Base-by-base conservation (phyloP, 1,140 invertebrate genomes). In the Drosophila murphyi region DNA sequence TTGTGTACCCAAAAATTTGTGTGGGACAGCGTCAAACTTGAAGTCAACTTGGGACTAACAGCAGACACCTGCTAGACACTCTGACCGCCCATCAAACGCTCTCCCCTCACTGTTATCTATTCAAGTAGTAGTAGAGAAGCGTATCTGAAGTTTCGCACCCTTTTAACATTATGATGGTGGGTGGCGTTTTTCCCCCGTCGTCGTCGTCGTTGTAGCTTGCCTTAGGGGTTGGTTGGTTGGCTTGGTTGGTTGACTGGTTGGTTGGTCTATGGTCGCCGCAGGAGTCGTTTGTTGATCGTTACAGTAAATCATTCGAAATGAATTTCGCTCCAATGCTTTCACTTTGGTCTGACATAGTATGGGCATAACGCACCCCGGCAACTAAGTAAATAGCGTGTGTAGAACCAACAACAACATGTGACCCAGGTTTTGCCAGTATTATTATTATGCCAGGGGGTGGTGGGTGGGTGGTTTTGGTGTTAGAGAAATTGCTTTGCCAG, bases 271-370 rank as follows among this genome's bases (percentile, higher is more conserved):
- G 70, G 74, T 73, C 76, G 72, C 78, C 68, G 63, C 78, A 83
- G 85, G 85, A 79, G 85, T 78, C 65, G 80, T 81, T 86, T 78
- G 80, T 83, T 88, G 85, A 88, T 88, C 85, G 80, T 88, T 89
- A 89, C 77, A 88, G 85, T 88, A 88, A 89, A 88, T 88, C 85
- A 88, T 88, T 80, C 69, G 71, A 89, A 88, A 88, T 83, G 85
- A 89, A 83, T 85, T 88, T 89, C 85, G 70, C 80, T 81, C 68
- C 59, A 63, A 62, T 73, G 71, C 56, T 37, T 59, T 75, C 67
- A 63, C 74, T 72, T 67, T 63, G 51, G 51, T 29, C 35, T 28
- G 45, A 28, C 45, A 20, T 6, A 48, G 12, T 20, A 20, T 20
- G 20, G 20, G 50, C 7, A 35, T 32, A 34, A 35, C 39, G 56